Conservation (phyloP, 2,888 invertebrate genomes). For the Auanema sp. region DNA sequence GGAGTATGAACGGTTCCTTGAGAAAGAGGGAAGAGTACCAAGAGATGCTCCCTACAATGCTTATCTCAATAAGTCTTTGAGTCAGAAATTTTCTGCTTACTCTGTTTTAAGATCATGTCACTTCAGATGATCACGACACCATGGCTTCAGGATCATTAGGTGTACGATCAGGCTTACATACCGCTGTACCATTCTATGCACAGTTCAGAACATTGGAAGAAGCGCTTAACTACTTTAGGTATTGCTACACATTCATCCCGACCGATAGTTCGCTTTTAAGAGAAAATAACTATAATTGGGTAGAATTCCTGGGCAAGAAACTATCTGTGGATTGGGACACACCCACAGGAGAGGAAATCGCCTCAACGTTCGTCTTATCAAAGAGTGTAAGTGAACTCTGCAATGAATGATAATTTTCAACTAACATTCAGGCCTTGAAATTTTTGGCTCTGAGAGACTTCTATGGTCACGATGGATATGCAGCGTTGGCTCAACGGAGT, state of each 20-base stretch:
- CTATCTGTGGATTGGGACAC: constrained; percentile 51
- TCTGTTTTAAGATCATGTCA: background rate
- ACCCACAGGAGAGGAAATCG: constrained; percentile 44
- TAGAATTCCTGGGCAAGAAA: constrained; percentile 45
- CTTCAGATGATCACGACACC: constrained; percentile 48
- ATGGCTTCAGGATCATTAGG: constrained; percentile 50
- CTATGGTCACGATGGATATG: constrained; percentile 53
- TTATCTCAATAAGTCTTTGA: constrained; percentile 31
- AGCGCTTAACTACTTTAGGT: constrained; percentile 50
- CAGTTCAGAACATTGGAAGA: constrained; percentile 44
- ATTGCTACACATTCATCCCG: background rate
- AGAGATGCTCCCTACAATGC: constrained; percentile 45
- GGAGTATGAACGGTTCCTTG: constrained; percentile 48
- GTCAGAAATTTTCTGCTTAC: constrained; percentile 10
- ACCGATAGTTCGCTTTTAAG: constrained; percentile 17
- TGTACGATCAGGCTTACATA: constrained; percentile 49
- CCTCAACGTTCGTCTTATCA: constrained; percentile 51
- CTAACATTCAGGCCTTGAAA: constrained; percentile 48
- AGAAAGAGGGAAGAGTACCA: constrained; percentile 38
- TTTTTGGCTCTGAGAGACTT: constrained; percentile 57
- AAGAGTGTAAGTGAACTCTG: constrained; percentile 36
- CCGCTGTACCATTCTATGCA: constrained; percentile 52
- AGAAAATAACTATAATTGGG: constrained; percentile 23
- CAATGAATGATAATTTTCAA: background rate
- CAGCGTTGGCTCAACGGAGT: constrained; percentile 50